phyloP scores from a whole-genome alignment of 2,113 vertebrate species.

The Drymodes brunneopygia region DNA sequence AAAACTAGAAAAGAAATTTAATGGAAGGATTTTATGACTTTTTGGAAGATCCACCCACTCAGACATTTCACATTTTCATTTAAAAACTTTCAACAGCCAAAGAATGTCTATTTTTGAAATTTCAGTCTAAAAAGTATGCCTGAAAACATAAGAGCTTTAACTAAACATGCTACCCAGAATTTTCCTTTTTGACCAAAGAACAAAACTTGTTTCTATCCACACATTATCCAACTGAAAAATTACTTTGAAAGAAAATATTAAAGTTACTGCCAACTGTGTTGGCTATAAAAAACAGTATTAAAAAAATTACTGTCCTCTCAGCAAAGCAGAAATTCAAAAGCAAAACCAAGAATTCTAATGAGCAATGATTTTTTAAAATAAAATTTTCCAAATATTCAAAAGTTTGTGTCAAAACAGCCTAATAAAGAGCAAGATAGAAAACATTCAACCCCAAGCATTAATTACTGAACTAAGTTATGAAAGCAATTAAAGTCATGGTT shows the following conservation, averaged over 20 bases:
- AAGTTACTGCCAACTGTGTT: slow-evolving; percentile 20
- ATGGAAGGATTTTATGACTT: not conserved
- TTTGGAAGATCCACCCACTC: not conserved
- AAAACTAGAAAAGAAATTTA: not conserved
- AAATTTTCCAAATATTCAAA: not conserved
- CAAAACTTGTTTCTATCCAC: not conserved
- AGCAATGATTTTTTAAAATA: not conserved
- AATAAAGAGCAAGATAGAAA: not conserved
- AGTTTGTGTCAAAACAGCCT: not conserved
- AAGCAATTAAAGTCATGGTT: not conserved
- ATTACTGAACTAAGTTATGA: not conserved
- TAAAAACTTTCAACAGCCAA: not conserved
- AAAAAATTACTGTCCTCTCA: slow-evolving; percentile 8
- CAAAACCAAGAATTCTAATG: not conserved
- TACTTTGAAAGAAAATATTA: slow-evolving; percentile 23
- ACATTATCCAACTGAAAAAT: not conserved
- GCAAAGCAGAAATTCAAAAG: slow-evolving; percentile 12
- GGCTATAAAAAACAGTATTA: slow-evolving; percentile 1
- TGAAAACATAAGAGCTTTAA: not conserved
- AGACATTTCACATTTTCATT: not conserved
- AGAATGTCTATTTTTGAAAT: not conserved
- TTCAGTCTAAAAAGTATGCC: not conserved
- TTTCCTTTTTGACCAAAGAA: slow-evolving; percentile 8
- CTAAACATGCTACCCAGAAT: not conserved
- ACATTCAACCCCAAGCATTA: not conserved